Conservation (phyloP, 2,797 vertebrate species). For the Myioborus miniatus region DNA sequence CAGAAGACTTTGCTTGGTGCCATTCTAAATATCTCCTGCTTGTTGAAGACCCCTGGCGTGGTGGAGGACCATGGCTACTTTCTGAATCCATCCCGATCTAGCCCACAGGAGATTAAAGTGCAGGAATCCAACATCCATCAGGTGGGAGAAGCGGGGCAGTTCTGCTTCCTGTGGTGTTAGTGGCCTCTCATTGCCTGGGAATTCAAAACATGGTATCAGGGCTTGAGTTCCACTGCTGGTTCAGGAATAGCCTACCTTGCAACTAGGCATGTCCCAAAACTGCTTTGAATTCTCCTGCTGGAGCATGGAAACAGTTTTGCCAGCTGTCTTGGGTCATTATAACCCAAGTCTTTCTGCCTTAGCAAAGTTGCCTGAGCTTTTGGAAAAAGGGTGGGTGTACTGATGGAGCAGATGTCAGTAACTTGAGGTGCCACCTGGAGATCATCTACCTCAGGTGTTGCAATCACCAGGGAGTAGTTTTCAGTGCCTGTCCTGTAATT, state of each 20-base stretch:
- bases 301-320: rapidly evolving
- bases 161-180: rapidly evolving
- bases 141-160: slow-evolving; percentile 65
- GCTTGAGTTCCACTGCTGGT: rapidly evolving
- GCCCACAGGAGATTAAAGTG: slow-evolving; percentile 95
- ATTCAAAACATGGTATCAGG: rapidly evolving
- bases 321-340: not conserved
- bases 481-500: not conserved
- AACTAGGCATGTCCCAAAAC: not conserved
- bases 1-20: slow-evolving; percentile 91
- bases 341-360: not conserved
- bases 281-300: not conserved
- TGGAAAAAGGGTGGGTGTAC: not conserved
- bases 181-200: not conserved
- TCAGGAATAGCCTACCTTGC: not conserved
- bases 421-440: not conserved
- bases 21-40: slow-evolving; percentile 89
- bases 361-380: not conserved
- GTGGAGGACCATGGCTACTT: slow-evolving; percentile 95
- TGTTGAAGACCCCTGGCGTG: slow-evolving; percentile 93
- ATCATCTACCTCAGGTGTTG: no score
- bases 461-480: not conserved
- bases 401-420: not conserved
- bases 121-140: slow-evolving; percentile 98
- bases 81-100: slow-evolving; percentile 91